phyloP scores from a whole-genome alignment of 2,888 invertebrate species.

The Thysanoteuthis rhombus region DNA sequence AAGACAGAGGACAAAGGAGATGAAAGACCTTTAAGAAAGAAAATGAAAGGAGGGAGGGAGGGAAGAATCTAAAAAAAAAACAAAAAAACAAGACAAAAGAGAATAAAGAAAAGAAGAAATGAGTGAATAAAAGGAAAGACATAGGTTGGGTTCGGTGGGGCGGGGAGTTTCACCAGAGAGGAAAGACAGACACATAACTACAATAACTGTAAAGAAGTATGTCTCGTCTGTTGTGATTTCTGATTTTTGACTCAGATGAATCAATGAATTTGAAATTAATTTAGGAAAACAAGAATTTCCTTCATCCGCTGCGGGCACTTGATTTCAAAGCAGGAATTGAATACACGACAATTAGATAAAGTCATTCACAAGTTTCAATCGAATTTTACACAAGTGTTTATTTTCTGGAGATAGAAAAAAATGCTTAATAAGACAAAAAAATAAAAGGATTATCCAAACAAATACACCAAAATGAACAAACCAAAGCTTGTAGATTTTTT shows the following conservation, averaged over 20 bases:
- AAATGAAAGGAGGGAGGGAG: too few relatives aligned
- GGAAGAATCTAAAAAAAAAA: too few relatives aligned
- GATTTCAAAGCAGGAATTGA: neutral
- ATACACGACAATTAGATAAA: neutral
- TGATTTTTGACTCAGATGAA: neutral
- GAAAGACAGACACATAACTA: neutral
- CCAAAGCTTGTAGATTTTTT: neutral
- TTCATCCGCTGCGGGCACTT: neutral
- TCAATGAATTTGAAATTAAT: neutral
- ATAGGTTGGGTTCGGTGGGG: neutral
- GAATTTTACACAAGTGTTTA: neutral
- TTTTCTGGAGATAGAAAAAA: neutral
- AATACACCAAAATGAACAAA: neutral
- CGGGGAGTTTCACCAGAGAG: too few relatives aligned
- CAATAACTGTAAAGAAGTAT: neutral
- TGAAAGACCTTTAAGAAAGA: too few relatives aligned
- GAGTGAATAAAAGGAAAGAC: neutral
- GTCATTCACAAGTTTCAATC: neutral
- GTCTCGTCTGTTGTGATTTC: neutral
- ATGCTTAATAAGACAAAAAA: neutral
- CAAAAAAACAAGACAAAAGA: too few relatives aligned
- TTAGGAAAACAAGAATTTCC: conserved; percentile 12
- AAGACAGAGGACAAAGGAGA: too few relatives aligned
- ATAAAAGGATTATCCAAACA: neutral
- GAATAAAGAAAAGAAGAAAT: too few relatives aligned